These are phyloP conservation scores for Trichogramma evanescens DNA, from an alignment of 2,888 invertebrate genomes.

Conservation along the genomic window DNA sequence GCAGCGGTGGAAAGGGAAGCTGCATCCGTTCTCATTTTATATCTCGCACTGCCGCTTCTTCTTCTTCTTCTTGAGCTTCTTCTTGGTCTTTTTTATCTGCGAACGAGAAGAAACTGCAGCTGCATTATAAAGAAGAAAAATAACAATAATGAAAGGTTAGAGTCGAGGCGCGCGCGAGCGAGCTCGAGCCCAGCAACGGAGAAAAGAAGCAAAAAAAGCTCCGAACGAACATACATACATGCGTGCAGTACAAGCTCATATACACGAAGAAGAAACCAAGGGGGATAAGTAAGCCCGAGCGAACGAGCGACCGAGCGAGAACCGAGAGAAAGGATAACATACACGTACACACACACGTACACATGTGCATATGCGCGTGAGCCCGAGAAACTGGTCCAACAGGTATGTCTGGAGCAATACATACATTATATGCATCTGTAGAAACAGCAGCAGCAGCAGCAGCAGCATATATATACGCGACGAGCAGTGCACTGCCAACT, in stretches of 20 bases:
- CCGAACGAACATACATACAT: not conserved
- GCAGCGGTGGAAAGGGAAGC: not conserved
- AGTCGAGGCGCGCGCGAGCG: not conserved
- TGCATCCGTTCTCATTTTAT: slow-evolving; percentile 21
- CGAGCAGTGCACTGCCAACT: not conserved
- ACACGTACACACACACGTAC: not conserved
- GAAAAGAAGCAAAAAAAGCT: not conserved
- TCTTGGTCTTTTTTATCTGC: not conserved
- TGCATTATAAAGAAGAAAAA: not conserved
- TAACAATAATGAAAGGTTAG: slow-evolving; percentile 8
- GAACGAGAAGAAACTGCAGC: slow-evolving; percentile 9
- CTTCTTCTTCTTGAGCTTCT: not conserved
- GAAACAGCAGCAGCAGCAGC: too few species aligned
- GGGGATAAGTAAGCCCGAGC: slow-evolving; percentile 18
- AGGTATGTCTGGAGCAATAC: slow-evolving; percentile 24
- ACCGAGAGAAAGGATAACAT: too few species aligned
- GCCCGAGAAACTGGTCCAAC: slow-evolving; percentile 39
- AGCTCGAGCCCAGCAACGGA: not conserved
- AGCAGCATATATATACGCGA: not conserved
- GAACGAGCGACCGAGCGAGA: not conserved
- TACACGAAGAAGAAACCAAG: slow-evolving; percentile 15
- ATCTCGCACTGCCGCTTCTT: slow-evolving; percentile 16
- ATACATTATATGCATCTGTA: too few species aligned
- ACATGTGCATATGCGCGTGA: slow-evolving; percentile 18
- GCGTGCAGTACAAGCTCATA: too few species aligned